Percentiles rank a stretch among this genome's conserved stretches.
Evolutionary conservation across 2,888 invertebrate genomes (phyloP).

Genomic region (Aromia moschata): DNA sequence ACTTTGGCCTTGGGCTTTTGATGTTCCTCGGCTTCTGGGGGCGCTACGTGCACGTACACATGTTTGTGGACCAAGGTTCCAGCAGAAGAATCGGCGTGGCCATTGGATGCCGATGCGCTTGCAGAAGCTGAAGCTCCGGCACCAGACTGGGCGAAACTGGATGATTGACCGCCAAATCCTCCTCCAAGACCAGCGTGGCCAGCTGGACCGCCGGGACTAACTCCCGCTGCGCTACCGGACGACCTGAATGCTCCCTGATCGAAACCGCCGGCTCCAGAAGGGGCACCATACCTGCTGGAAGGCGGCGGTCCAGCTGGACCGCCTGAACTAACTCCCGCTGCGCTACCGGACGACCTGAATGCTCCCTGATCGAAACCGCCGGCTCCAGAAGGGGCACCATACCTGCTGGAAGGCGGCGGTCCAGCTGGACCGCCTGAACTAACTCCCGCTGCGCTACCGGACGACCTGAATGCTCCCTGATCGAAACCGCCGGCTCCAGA

Average conservation of each 20-base stretch:
- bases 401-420: too few relatives aligned
- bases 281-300: not conserved
- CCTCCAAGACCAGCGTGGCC: not conserved
- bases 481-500: not conserved
- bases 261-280: not conserved
- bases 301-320: not conserved
- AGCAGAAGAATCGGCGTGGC: not conserved
- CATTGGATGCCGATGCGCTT: not conserved
- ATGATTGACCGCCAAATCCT: too few relatives aligned
- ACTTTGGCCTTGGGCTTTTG: constrained; percentile 70
- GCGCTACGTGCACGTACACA: constrained; percentile 17
- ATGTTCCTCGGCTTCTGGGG: constrained; percentile 62
- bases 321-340: not conserved
- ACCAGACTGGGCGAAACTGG: not conserved
- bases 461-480: not conserved
- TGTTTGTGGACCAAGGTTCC: constrained; percentile 5
- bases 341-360: not conserved
- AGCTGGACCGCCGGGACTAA: not conserved
- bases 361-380: not conserved
- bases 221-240: not conserved
- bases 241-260: not conserved
- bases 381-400: not conserved
- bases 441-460: not conserved
- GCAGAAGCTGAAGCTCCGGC: too few relatives aligned
- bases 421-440: not conserved